These are phyloP conservation scores for Corbicula japonica DNA, from an alignment of 2,888 invertebrate genomes.

Conservation along the genomic window DNA sequence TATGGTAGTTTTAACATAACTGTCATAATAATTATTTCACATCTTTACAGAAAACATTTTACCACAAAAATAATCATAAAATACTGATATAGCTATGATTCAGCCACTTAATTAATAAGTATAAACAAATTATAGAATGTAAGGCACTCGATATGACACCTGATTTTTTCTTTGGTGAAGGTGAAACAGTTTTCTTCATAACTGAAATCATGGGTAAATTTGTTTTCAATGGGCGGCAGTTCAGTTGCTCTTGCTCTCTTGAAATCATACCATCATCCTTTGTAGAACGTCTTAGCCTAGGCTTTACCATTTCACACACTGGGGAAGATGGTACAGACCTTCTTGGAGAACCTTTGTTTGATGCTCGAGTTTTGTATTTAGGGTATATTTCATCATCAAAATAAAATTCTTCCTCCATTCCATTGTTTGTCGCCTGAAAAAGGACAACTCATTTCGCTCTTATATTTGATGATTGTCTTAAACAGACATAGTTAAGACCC, in stretches of 20 bases:
- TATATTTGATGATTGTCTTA: neutral
- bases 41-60: neutral
- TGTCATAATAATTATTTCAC: too few species aligned
- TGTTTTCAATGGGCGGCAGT: slow-evolving; percentile 2
- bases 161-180: neutral
- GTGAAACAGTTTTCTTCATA: slow-evolving; percentile 35
- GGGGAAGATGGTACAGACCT: neutral
- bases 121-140: neutral
- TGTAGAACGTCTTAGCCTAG: neutral
- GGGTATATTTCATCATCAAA: slow-evolving; percentile 61
- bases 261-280: neutral
- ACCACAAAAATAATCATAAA: neutral
- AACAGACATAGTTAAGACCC: neutral
- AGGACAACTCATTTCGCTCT: neutral
- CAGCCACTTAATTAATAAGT: neutral
- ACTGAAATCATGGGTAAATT: slow-evolving; percentile 50
- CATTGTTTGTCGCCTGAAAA: slow-evolving; percentile 12
- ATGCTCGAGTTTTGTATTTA: neutral
- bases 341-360: slow-evolving; percentile 1
- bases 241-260: neutral
- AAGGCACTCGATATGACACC: neutral
- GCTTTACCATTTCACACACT: neutral
- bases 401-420: slow-evolving; percentile 36
- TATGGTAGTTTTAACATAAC: too few species aligned
- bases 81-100: neutral